Conservation (phyloP, 2,888 invertebrate genomes). For the Rhogogaster chlorosoma region DNA sequence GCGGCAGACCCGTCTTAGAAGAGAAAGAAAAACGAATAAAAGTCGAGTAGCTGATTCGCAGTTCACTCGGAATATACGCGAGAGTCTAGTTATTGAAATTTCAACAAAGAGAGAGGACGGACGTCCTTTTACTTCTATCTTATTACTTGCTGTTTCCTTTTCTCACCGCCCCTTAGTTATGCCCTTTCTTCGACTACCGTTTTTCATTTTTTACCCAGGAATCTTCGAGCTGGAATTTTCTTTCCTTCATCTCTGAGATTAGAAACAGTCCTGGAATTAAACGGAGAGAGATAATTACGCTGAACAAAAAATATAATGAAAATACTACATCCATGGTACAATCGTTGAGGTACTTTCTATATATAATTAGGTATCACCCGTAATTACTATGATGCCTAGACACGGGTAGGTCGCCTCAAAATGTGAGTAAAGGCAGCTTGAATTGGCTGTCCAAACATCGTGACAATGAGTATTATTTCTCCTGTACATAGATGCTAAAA, state of each 20-base stretch:
- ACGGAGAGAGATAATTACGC: not conserved
- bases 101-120: constrained; percentile 48
- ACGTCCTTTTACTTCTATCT: constrained; percentile 32
- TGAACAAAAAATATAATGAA: not conserved
- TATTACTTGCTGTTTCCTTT: not conserved
- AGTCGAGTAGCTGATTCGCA: constrained; percentile 33
- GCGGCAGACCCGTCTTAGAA: constrained; percentile 26
- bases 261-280: not conserved
- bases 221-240: not conserved
- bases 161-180: not conserved
- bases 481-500: not conserved
- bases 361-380: constrained; percentile 24
- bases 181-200: not conserved
- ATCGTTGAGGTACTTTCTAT: constrained; percentile 31
- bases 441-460: not conserved
- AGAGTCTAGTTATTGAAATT: constrained; percentile 39
- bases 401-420: not conserved
- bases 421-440: not conserved
- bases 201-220: not conserved
- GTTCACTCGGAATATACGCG: not conserved
- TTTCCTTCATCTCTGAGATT: not conserved
- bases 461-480: not conserved
- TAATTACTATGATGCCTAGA: constrained; percentile 6
- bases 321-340: not conserved
- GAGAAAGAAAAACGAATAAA: constrained; percentile 38